These are phyloP conservation scores for Sciurus niger DNA, from an alignment of 2,113 vertebrate species.

Conservation along the genomic window DNA sequence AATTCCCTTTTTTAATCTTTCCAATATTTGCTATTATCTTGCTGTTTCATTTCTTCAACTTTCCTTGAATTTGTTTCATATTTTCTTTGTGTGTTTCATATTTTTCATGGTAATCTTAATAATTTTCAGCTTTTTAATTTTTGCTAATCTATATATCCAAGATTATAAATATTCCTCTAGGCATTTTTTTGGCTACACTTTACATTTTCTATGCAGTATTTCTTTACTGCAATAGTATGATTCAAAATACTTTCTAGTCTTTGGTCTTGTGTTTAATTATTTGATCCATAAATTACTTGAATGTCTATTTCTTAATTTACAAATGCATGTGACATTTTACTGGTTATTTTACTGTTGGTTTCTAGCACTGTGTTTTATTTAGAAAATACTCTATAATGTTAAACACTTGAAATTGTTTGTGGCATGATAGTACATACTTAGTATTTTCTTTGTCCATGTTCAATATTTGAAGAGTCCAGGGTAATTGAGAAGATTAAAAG, in stretches of 20 bases:
- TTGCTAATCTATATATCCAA: not conserved
- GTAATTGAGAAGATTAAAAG: not conserved
- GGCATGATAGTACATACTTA: too few relatives aligned
- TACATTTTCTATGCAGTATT: not conserved
- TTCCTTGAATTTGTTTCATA: not conserved
- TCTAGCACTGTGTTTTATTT: not conserved
- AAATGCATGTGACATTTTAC: not conserved
- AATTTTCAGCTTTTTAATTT: not conserved
- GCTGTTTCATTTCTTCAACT: not conserved
- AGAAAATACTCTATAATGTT: not conserved
- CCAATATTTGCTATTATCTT: not conserved
- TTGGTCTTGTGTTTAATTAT: not conserved
- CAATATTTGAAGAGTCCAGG: not conserved
- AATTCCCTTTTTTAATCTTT: not conserved
- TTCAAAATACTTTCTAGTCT: not conserved
- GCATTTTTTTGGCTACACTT: not conserved
- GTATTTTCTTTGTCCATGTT: not conserved
- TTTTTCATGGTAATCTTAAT: not conserved
- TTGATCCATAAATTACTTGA: not conserved
- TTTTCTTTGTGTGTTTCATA: not conserved
- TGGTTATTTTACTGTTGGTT: not conserved
- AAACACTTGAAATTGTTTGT: not conserved
- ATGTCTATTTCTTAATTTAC: not conserved
- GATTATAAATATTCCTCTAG: not conserved
- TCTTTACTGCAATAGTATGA: not conserved